Base-by-base conservation (phyloP, 1,140 invertebrate species). In the Chironomus tepperi region DNA sequence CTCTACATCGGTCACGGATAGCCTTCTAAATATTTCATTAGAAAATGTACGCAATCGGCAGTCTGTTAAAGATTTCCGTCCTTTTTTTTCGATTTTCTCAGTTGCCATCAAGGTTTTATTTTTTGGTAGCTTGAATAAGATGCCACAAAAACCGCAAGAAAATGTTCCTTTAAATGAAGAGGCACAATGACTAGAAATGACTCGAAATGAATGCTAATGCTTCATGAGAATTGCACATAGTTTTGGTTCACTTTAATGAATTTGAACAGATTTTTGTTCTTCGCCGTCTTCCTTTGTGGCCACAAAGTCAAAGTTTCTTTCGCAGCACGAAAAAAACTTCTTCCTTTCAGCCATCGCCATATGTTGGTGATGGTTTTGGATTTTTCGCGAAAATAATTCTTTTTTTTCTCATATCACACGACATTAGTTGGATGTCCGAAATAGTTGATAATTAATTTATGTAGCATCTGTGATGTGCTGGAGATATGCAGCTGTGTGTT, bases 11-110 rank as follows among this genome's bases (percentile, higher is more conserved):
- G 47, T 10, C 47, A 12, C 47, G 18, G 9, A 70, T 70, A 16
- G 6, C 6, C 9, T 21, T 19, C 18, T 70, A 70, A 70, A 70
- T 70, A 70, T 70, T 70, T 70, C 65, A 70, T 70, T 70, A 70
- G 65, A 10, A n/a, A 10, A 18, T 19, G 3, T 16, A 34, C 24
- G 24, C 24, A 34, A 5, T 34, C 24, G 24, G 24, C 24, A 34
- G 24, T 2, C 24, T 34, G 24, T 34, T 34, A 34, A 34, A 34
- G 24, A 34, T 34, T 34, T 34, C 24, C 24, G 24, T 34, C 24
- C 24, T 34, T 34, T 2, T 2, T 34, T 34, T 34, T 34, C 24
- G 1, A 34, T 34, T 34, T 5, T 34, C 2, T 34, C 24, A 2
- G 5, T 34, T 34, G 1, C 24, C 24, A n/a, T 34, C 24, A 5